These are phyloP conservation scores for Trachelus stipa DNA, from an alignment of 2,888 invertebrate species.

Conservation along the genomic window DNA sequence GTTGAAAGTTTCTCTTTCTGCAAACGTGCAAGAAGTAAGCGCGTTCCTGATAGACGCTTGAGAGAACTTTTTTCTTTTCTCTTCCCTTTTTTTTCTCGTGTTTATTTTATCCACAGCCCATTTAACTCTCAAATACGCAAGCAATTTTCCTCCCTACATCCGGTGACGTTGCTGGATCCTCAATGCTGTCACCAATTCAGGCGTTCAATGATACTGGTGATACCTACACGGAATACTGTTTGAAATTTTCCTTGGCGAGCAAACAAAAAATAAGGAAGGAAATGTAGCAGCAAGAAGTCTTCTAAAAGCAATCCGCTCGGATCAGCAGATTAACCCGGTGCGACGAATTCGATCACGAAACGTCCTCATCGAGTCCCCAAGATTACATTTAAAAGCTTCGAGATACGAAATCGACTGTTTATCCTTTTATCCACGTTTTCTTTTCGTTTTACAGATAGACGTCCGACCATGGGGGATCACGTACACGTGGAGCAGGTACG, in stretches of 20 bases:
- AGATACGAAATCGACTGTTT: background rate
- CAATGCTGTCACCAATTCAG: background rate
- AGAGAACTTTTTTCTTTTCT: background rate
- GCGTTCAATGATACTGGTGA: background rate
- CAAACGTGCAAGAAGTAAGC: background rate
- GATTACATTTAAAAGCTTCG: background rate
- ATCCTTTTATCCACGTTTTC: background rate
- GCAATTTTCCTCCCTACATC: slow-evolving; percentile 33
- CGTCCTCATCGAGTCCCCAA: background rate
- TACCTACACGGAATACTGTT: background rate
- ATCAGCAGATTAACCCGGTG: slow-evolving; percentile 1
- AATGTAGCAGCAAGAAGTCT: background rate
- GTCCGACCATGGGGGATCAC: background rate
- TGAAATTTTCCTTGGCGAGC: background rate
- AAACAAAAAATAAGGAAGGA: background rate
- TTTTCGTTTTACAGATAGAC: background rate
- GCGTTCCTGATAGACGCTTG: slow-evolving; percentile 15
- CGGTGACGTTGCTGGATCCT: background rate
- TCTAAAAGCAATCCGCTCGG: background rate
- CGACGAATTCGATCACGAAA: slow-evolving; percentile 2
- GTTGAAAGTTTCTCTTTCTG: slow-evolving; percentile 17
- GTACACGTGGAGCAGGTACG: background rate
- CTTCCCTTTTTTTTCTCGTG: slow-evolving; percentile 31
- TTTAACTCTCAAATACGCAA: slow-evolving; percentile 54
- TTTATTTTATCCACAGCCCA: slow-evolving; percentile 55